Conservation (phyloP, 2,113 vertebrate species). For the Neopipo cinnamomea region DNA sequence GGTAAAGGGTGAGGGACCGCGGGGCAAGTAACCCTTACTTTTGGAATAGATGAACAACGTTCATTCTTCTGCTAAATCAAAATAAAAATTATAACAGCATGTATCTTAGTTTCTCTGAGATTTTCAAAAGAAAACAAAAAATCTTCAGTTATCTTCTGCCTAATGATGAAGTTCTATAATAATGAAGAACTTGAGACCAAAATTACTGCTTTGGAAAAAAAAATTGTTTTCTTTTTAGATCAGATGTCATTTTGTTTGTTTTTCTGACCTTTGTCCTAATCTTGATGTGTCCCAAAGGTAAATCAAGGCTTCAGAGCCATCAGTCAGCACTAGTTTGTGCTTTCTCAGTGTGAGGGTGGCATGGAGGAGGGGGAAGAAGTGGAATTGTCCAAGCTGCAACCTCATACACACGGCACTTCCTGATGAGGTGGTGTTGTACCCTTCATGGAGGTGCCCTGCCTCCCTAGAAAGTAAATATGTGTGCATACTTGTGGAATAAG, state of each 20-base stretch:
- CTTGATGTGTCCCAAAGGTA: not conserved
- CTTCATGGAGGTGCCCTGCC: not conserved
- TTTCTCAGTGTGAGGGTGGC: not conserved
- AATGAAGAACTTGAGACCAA: not conserved
- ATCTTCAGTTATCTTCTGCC: not conserved
- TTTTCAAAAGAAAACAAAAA: not conserved
- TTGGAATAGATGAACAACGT: not conserved
- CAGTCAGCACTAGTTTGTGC: not conserved
- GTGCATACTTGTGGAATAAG: not conserved
- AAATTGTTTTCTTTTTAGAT: not conserved
- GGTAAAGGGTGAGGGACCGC: accelerated
- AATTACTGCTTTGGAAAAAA: not conserved
- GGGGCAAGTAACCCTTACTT: not conserved
- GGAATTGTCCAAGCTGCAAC: not conserved
- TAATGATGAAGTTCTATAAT: not conserved
- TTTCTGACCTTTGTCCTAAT: not conserved
- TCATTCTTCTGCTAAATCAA: not conserved
- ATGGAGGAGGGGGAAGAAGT: not conserved
- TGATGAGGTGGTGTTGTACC: not conserved
- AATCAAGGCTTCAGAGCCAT: not conserved
- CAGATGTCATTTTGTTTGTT: not conserved
- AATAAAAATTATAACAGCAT: not conserved
- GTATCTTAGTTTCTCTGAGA: not conserved
- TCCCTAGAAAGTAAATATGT: not conserved
- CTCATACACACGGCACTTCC: not conserved